phyloP scores from a whole-genome alignment of 37 sponge, comb jelly and placozoan genomes.

The Ephydatia muelleri region DNA sequence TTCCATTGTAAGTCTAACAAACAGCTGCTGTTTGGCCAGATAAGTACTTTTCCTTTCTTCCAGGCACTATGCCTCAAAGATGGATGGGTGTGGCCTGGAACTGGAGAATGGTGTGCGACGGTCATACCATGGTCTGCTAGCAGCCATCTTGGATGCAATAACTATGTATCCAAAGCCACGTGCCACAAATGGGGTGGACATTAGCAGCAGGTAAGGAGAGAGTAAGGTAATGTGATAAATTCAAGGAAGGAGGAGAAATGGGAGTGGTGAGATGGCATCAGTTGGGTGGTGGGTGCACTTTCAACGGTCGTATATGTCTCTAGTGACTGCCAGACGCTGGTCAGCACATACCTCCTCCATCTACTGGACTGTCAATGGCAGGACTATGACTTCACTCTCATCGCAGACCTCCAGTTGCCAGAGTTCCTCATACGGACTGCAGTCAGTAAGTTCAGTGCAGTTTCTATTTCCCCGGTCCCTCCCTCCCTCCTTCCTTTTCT shows the following conservation, averaged over 20 bases:
- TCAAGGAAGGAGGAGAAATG: neutral
- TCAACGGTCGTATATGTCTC: neutral
- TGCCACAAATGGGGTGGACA: neutral
- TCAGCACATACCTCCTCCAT: constrained; percentile 42
- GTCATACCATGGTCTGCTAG: constrained; percentile 58
- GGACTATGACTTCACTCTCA: constrained; percentile 76
- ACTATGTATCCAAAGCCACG: neutral
- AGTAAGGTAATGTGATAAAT: neutral
- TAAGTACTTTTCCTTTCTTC: neutral
- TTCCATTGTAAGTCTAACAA: constrained; percentile 42
- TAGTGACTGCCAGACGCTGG: constrained; percentile 33
- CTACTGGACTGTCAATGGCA: constrained; percentile 83
- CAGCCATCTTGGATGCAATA: constrained; percentile 44
- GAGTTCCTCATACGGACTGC: constrained; percentile 58
- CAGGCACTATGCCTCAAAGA: constrained; percentile 78
- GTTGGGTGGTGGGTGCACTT: too few relatives aligned
- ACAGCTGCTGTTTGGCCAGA: too few relatives aligned
- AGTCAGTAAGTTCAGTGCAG: constrained; percentile 42
- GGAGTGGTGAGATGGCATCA: neutral
- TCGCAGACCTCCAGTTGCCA: constrained; percentile 71
- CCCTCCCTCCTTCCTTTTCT: too few relatives aligned
- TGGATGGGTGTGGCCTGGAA: constrained; percentile 96
- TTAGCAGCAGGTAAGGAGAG: neutral
- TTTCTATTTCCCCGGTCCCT: too few relatives aligned
- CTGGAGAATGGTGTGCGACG: constrained; percentile 78